These are phyloP conservation scores for Leuctra nigra DNA, from an alignment of 2,888 invertebrate genomes.

Conservation along the genomic window DNA sequence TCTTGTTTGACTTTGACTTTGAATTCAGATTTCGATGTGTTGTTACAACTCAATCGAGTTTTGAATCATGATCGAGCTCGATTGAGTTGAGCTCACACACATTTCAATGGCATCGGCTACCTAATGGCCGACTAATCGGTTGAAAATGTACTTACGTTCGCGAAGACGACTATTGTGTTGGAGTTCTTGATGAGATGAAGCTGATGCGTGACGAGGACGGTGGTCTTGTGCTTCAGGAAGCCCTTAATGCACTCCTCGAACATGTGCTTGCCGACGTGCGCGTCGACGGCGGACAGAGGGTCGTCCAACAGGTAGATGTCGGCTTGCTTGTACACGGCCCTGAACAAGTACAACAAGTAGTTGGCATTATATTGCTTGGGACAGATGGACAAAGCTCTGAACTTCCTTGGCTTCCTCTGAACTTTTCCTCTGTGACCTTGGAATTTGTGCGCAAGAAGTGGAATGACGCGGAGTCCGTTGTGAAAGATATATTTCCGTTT, in stretches of 20 bases:
- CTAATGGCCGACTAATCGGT: too few species aligned
- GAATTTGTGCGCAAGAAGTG: too few species aligned
- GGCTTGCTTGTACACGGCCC: slow-evolving; percentile 43
- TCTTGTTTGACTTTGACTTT: too few species aligned
- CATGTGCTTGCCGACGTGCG: slow-evolving; percentile 43
- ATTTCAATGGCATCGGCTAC: not conserved
- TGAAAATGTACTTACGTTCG: slow-evolving; percentile 35
- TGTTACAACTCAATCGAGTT: not conserved
- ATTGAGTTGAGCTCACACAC: too few species aligned
- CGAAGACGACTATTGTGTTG: slow-evolving; percentile 38
- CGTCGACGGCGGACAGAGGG: slow-evolving; percentile 47
- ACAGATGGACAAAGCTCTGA: too few species aligned
- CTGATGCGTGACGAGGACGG: slow-evolving; percentile 48
- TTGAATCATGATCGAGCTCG: too few species aligned
- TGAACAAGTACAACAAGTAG: slow-evolving; percentile 20
- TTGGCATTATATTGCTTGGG: too few species aligned
- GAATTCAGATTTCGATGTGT: not conserved
- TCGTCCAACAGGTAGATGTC: slow-evolving; percentile 48
- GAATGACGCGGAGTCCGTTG: too few species aligned
- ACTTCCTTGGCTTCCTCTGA: too few species aligned
- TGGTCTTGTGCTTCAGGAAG: slow-evolving; percentile 38
- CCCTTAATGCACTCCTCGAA: slow-evolving; percentile 44
- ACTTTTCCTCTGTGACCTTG: too few species aligned
- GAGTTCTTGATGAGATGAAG: slow-evolving; percentile 41
- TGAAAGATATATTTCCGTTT: too few species aligned